Base-by-base conservation (phyloP, 2,113 vertebrate species). In the Motacilla alba region DNA sequence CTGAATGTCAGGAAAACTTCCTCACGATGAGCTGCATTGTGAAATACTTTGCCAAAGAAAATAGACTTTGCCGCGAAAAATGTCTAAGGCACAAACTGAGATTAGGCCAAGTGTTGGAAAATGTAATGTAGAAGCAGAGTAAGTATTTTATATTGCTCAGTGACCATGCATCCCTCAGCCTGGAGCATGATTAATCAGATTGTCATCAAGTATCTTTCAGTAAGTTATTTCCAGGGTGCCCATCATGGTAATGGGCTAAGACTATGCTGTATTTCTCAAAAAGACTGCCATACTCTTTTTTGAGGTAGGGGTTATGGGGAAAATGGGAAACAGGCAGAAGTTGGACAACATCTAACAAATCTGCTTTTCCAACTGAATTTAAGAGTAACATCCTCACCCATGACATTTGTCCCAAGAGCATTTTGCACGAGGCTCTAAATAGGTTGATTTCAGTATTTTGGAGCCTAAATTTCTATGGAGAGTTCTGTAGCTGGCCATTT, bases 1-100 rank as follows among this genome's bases (percentile, higher is more conserved):
- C 59, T 94, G 50, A 77, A 41, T 90, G 60, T 90, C 83, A 94
- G 68, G 56, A 91, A 87, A 92, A 72, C 52, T 88, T 96, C 64
- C 68, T 90, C 23, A 44, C 1, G 3, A 33, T 89, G 39, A 88
- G 21, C 56, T 92, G 39, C 43, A 16, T 75, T 74, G 39, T 89
- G 79, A 63, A 92, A 72, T 55, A 62, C 11, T 92, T 83, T 91
- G 76, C 91, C 80, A 90, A 89, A 50, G 55, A 87, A 95, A 94
- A 85, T 44, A 94, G 55, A 66, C 41, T 84, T 83, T 93, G 77
- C 69, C 14, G n/a, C 68, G 30, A 47, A 90, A 95, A 85, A 11
- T 35, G 14, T 92, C 39, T 69, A 53, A 80, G 58, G 39, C 63
- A 74, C 46, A 78, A 86, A 86, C 28, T 83, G 47, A 86, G 21